A percentile compares a stretch with the other conserved stretches of the same genome.
Evolutionary conservation across 2,797 vertebrate species (phyloP).

Genomic region (Rachycentron canadum): DNA sequence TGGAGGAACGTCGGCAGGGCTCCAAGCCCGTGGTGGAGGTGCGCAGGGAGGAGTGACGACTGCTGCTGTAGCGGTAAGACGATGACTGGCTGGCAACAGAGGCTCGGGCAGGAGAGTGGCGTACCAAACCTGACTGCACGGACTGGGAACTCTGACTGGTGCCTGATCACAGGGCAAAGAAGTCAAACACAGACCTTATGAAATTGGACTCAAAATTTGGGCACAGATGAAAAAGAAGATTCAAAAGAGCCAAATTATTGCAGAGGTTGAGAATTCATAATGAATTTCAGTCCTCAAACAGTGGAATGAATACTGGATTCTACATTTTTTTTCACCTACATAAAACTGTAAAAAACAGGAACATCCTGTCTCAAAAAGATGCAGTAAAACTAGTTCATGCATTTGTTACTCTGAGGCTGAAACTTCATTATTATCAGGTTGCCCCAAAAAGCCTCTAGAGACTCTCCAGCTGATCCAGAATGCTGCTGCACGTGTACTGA

Average conservation of each 20-base stretch:
- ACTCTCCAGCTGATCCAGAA: not conserved
- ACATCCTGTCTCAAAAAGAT: not conserved
- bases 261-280: not conserved
- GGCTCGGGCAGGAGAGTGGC: conserved; percentile 95
- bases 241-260: not conserved
- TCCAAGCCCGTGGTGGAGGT: conserved; percentile 94
- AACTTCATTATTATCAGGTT: not conserved
- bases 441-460: not conserved
- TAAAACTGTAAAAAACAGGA: not conserved
- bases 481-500: not conserved
- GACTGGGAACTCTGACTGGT: conserved; percentile 97
- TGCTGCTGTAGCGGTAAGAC: conserved; percentile 95
- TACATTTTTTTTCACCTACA: not conserved
- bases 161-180: conserved; percentile 78
- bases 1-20: conserved; percentile 96
- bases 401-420: too few species aligned
- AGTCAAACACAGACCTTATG: not conserved
- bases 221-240: not conserved
- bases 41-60: conserved; percentile 95
- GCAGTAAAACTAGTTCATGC: too few species aligned
- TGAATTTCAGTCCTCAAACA: not conserved
- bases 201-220: not conserved
- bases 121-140: conserved; percentile 92
- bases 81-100: conserved; percentile 96
- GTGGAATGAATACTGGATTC: not conserved